phyloP scores from a whole-genome alignment of 2,888 invertebrate genomes.

The Lasioglossum vierecki region DNA sequence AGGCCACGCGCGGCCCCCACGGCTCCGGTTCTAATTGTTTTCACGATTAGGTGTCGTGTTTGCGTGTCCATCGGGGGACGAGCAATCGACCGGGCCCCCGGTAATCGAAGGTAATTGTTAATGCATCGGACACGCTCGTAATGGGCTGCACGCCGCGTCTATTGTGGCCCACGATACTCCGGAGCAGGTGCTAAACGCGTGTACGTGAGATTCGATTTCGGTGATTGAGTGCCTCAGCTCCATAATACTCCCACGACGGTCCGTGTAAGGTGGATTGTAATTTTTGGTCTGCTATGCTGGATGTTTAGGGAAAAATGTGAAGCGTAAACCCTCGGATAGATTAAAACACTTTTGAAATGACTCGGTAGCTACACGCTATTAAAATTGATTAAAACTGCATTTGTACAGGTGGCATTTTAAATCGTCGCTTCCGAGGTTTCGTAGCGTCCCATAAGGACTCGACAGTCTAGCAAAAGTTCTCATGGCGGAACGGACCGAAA shows the following conservation, averaged over 20 bases:
- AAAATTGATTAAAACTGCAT: no score
- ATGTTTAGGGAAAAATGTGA: no score
- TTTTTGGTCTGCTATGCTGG: neutral
- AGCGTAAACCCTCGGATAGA: neutral
- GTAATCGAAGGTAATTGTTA: conserved; percentile 63
- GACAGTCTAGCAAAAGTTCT: neutral
- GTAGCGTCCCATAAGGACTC: neutral
- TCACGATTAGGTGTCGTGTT: conserved; percentile 58
- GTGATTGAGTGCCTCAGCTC: conserved; percentile 4
- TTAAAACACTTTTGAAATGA: neutral
- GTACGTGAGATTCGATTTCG: conserved; percentile 37
- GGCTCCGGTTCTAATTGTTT: conserved; percentile 50
- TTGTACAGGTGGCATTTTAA: neutral
- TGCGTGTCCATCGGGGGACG: conserved; percentile 38
- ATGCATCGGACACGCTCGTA: conserved; percentile 57
- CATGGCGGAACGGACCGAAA: neutral
- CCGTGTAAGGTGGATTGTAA: neutral
- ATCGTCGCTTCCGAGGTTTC: neutral
- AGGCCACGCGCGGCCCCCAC: conserved; percentile 13
- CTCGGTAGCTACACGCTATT: no score
- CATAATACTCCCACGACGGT: neutral
- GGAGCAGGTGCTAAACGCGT: conserved; percentile 48
- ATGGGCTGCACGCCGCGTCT: conserved; percentile 36
- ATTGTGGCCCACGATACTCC: conserved; percentile 21
- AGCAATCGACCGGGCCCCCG: conserved; percentile 5